These are phyloP conservation scores for Thelaira solivaga DNA, from an alignment of 2,888 invertebrate genomes.

Conservation along the genomic window DNA sequence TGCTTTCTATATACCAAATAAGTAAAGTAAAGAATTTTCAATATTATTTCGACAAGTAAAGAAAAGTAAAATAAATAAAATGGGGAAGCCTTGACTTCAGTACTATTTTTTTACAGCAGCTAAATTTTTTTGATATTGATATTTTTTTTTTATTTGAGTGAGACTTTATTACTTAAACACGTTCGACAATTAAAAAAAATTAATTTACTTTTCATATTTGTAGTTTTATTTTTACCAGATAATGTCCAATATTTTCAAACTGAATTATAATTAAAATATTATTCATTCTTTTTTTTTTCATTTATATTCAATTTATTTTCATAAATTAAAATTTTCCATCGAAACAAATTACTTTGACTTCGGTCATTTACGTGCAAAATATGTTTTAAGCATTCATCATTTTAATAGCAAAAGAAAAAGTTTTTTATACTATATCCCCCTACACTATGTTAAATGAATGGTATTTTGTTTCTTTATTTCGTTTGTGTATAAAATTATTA, in stretches of 20 bases:
- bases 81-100: too few relatives aligned
- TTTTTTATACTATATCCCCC: neutral
- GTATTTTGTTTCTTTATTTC: neutral
- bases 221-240: neutral
- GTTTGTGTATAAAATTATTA: neutral
- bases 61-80: too few relatives aligned
- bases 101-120: too few relatives aligned
- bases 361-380: conserved; percentile 60
- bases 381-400: conserved; percentile 37
- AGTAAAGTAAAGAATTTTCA: too few relatives aligned
- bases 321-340: conserved; percentile 35
- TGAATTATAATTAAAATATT: too few relatives aligned
- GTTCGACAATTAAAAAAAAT: too few relatives aligned
- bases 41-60: too few relatives aligned
- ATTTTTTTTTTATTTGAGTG: too few relatives aligned
- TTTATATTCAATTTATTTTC: conserved; percentile 14
- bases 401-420: conserved; percentile 58
- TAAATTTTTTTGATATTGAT: too few relatives aligned
- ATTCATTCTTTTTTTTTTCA: neutral
- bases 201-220: neutral
- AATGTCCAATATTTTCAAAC: neutral
- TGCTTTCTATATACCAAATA: too few relatives aligned
- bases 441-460: neutral
- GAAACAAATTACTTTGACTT: conserved; percentile 53
- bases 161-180: too few relatives aligned